These are phyloP conservation scores for Gonioctena quinquepunctata DNA, from an alignment of 1,140 invertebrate species.

Conservation along the genomic window DNA sequence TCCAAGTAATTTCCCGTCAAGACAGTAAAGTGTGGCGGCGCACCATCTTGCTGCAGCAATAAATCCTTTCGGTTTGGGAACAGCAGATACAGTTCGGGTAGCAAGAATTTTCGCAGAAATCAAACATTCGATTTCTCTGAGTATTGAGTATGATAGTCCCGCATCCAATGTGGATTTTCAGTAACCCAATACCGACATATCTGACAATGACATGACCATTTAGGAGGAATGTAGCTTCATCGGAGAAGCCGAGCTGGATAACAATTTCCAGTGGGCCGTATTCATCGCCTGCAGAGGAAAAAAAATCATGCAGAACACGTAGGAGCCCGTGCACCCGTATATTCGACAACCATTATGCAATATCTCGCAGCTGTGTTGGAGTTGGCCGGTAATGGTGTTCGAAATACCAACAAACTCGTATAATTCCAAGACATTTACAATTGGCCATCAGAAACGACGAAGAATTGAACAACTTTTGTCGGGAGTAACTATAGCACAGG, in stretches of 20 bases:
- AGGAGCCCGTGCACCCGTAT: constrained; percentile 71
- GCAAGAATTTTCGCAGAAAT: neutral
- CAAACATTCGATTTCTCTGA: neutral
- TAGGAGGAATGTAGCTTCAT: neutral
- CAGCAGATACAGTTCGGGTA: neutral
- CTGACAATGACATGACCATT: neutral
- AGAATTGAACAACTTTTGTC: constrained; percentile 78
- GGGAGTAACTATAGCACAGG: constrained; percentile 82
- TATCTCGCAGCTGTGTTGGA: constrained; percentile 71
- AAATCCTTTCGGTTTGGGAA: neutral
- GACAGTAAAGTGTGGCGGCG: neutral
- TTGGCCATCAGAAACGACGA: constrained; percentile 86
- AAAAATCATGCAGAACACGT: constrained; percentile 72
- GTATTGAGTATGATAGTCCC: neutral
- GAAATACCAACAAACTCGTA: constrained; percentile 66
- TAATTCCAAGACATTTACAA: constrained; percentile 79
- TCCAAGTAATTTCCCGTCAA: neutral
- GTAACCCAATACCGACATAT: neutral
- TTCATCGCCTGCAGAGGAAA: constrained; percentile 70
- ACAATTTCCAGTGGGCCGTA: constrained; percentile 74
- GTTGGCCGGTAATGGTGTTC: constrained; percentile 78
- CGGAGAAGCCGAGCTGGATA: constrained; percentile 66
- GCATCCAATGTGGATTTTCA: no score
- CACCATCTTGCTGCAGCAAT: neutral
- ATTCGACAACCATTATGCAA: constrained; percentile 68